These are phyloP conservation scores for Trissolcus japonicus DNA, from an alignment of 2,888 invertebrate genomes.

Conservation along the genomic window DNA sequence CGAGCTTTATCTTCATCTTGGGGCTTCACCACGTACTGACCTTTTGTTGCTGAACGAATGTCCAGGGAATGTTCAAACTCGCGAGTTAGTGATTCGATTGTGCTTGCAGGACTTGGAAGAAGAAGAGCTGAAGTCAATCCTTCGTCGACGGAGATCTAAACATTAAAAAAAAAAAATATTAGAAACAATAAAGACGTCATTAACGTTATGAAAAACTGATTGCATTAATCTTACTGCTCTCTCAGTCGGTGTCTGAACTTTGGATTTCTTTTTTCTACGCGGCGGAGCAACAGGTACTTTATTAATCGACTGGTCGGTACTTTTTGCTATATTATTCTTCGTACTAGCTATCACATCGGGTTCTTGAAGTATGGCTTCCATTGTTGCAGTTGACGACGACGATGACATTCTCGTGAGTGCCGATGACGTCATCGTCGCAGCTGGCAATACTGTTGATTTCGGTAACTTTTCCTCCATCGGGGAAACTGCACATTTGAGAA, in stretches of 20 bases:
- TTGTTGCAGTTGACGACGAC: conserved; percentile 45
- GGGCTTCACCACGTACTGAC: conserved; percentile 80
- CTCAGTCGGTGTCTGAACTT: conserved; percentile 73
- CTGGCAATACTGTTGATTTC: conserved; percentile 24
- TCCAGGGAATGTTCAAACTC: conserved; percentile 91
- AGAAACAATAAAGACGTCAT: not conserved
- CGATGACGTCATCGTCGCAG: not conserved
- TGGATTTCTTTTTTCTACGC: conserved; percentile 84
- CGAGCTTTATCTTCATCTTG: conserved; percentile 84
- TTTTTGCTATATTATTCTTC: conserved; percentile 78
- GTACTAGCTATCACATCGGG: conserved; percentile 96
- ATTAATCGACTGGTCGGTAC: conserved; percentile 62
- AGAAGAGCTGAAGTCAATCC: conserved; percentile 77
- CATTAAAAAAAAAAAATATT: not conserved
- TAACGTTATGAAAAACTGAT: not conserved
- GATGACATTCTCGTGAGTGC: conserved; percentile 27
- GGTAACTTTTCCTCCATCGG: conserved; percentile 64
- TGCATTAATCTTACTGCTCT: conserved; percentile 68
- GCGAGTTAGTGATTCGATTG: conserved; percentile 86
- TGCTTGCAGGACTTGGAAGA: conserved; percentile 86
- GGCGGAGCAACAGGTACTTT: conserved; percentile 85
- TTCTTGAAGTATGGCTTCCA: conserved; percentile 80
- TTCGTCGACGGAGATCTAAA: conserved; percentile 75
- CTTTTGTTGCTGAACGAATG: conserved; percentile 81
- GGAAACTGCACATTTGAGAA: conserved; percentile 46